These are phyloP conservation scores for Meloidogyne floridensis DNA, from an alignment of 1,140 invertebrate genomes.

Conservation along the genomic window DNA sequence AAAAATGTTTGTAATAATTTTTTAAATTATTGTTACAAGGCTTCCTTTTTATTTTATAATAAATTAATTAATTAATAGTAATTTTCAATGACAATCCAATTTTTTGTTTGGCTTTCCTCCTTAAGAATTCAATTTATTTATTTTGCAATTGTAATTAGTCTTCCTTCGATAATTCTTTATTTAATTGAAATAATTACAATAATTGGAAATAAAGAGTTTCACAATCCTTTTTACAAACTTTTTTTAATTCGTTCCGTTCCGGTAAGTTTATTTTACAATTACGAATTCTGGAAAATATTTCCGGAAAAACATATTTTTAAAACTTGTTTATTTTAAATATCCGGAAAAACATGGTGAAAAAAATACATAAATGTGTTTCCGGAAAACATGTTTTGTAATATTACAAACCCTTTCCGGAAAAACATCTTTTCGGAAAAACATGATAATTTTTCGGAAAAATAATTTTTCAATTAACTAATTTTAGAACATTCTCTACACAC, in stretches of 20 bases:
- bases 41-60: too few relatives aligned
- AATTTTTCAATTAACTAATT: not conserved
- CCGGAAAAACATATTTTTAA: not conserved
- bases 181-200: not conserved
- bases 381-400: too few relatives aligned
- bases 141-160: not conserved
- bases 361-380: too few relatives aligned
- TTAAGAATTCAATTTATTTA: not conserved
- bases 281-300: not conserved
- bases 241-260: not conserved
- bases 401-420: not conserved
- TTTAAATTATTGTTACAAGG: too few relatives aligned
- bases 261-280: not conserved
- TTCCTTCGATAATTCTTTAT: constrained; percentile 7
- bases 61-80: too few relatives aligned
- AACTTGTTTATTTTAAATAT: not conserved
- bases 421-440: not conserved
- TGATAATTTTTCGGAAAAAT: too few relatives aligned
- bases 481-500: not conserved
- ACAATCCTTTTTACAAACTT: not conserved
- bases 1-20: too few relatives aligned
- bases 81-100: not conserved
- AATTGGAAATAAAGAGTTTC: not conserved
- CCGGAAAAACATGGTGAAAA: not conserved
- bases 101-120: not conserved